These are phyloP conservation scores for Ceraclea dissimilis DNA, from an alignment of 2,888 invertebrate genomes.

Conservation along the genomic window DNA sequence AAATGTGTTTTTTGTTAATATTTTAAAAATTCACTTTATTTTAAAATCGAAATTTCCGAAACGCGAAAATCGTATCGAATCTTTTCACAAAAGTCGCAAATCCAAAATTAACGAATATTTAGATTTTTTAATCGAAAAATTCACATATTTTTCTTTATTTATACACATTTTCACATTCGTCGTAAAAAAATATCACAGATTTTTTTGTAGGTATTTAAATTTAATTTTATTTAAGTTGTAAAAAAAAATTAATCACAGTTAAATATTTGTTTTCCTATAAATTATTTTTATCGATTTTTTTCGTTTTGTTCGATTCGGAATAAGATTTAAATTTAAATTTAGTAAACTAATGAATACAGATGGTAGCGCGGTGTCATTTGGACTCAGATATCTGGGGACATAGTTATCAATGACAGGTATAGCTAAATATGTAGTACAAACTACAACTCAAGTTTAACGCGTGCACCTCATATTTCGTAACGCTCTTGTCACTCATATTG, in stretches of 20 bases:
- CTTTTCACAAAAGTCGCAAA: slow-evolving; percentile 3
- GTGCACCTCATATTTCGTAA: background rate
- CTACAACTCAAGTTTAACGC: background rate
- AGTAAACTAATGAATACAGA: background rate
- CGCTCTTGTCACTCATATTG: background rate
- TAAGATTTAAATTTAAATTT: too few species aligned
- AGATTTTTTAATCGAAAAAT: background rate
- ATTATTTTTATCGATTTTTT: background rate
- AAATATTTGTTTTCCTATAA: background rate
- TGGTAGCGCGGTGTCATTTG: background rate
- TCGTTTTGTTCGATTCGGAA: background rate
- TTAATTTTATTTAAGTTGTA: too few species aligned
- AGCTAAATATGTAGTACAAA: too few species aligned
- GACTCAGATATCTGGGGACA: background rate
- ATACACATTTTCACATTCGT: background rate
- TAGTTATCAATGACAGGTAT: background rate
- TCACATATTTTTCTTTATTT: background rate
- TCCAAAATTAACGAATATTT: background rate
- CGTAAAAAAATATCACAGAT: background rate
- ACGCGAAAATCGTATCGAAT: background rate
- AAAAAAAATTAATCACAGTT: background rate
- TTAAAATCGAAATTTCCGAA: background rate
- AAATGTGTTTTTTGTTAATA: too few species aligned
- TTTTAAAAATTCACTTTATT: background rate
- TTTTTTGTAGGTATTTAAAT: too few species aligned